Evolutionary conservation across 2,797 vertebrate genomes (phyloP).

Genomic region (Myotis daubentonii): DNA sequence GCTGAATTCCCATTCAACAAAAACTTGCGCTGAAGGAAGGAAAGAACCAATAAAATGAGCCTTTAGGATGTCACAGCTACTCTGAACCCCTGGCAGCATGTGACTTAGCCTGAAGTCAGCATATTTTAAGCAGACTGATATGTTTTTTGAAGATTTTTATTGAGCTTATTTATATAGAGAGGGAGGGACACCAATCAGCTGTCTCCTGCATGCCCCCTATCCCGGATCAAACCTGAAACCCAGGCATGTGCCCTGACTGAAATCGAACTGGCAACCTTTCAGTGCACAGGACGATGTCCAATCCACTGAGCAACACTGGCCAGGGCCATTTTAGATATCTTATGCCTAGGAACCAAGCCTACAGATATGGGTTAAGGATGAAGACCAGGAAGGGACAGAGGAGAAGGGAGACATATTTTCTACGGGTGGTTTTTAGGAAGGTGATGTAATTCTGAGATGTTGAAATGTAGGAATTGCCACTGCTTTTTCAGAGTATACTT

Average conservation of each 20-base stretch:
- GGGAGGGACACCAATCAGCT: not conserved
- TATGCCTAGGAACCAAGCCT: not conserved
- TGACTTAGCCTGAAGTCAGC: not conserved
- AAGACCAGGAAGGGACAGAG: not conserved
- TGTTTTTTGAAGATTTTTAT: not conserved
- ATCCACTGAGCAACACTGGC: not conserved
- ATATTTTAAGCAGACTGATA: not conserved
- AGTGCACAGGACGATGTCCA: not conserved
- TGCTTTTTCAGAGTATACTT: not conserved
- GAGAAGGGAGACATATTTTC: not conserved
- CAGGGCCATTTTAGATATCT: not conserved
- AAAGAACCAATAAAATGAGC: not conserved
- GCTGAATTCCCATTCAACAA: not conserved
- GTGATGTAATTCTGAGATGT: not conserved
- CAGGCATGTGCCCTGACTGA: not conserved
- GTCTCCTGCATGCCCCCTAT: not conserved
- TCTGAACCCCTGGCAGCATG: not conserved
- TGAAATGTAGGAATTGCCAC: not conserved
- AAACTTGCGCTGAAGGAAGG: not conserved
- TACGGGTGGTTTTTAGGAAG: not conserved
- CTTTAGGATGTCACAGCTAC: not conserved
- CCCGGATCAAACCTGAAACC: not conserved
- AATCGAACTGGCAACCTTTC: not conserved
- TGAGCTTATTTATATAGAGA: not conserved
- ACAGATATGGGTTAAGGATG: not conserved